Evolutionary conservation across 2,113 vertebrate species (phyloP), one percentile per base, ranked within the genome.

Genomic region (Eurypyga helias): DNA sequence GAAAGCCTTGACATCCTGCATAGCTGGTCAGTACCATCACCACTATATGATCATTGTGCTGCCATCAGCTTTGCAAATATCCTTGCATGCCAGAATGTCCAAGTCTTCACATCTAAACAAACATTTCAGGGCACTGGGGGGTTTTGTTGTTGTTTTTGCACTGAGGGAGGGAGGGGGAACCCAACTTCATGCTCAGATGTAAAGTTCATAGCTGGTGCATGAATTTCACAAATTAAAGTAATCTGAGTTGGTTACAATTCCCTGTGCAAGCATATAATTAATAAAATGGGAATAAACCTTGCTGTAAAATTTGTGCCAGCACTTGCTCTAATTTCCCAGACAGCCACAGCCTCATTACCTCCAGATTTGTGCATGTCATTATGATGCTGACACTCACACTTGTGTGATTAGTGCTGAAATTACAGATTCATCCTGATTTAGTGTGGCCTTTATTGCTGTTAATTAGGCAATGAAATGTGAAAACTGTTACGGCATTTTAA

Each of bases 391-490:
- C 95, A 96, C 83, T 97, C 75, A 69, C 93, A 96, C 87, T 97
- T 93, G 88, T 92, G 90, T 79, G 70, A 97, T 97, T 95, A 98
- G 95, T 84, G 90, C 79, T 84, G 73, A 96, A 97, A 97, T 97
- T 97, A 97, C 93, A 94, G 70, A 97, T 96, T 96, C 85, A 91
- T 95, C 96, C 92, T 91, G 89, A 98, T 97, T 96, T 97, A 97
- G 94, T 91, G 91, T 87, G 87, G 91, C 73, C 92, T 96, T 98
- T 97, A 98, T 96, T 97, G 97, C 96, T 96, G 97, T 97, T 98
- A 98, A 98, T 98, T 98, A 98, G 97, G 85, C 95, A 97, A 95
- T 65, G 70, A 94, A 97, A 97, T 95, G 93, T 94, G 89, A 95
- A 97, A 97, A 97, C 94, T 90, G 93, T 96, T 97, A 95, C 1